Evolutionary conservation across 2,113 vertebrate genomes (phyloP), one percentile per base, ranked within the genome.

Genomic region (Cyanoderma ruficeps): DNA sequence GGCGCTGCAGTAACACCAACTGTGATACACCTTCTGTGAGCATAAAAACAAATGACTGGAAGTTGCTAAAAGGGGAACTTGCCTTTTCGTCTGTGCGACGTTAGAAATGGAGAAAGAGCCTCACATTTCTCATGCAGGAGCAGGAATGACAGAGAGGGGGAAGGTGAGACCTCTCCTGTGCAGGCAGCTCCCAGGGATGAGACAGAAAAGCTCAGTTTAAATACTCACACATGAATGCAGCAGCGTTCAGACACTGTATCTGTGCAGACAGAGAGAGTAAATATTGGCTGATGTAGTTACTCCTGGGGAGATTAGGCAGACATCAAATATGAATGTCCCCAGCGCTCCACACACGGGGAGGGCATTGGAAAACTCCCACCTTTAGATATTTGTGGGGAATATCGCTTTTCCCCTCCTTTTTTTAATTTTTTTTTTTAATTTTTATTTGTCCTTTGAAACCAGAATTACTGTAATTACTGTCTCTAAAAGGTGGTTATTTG

Each of bases 1-100:
- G 94, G 96, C 72, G 14, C 60, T 91, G 72, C 65, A 87, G 71
- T 79, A 95, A 83, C 76, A 94, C 77, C 83, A 74, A 93, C 94
- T 2, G 37, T 64, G 75, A 76, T 77, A 87, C 88, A 97, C 95
- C 94, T 97, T 86, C 83, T 25, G 44, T 68, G 87, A 96, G 94
- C 93, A 83, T 91, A 92, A 97, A 98, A 97, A 89, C 84, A 89
- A 97, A 96, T 90, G 84, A 74, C 91, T 97, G 87, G 82, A 96
- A 97, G 86, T 94, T 93, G 95, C 97, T 97, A 87, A 97, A 96
- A 96, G 84, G 91, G 19, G 77, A 97, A 83, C 33, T 9, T 57
- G 94, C 63, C 44, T 87, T 96, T 77, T 95, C 28, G 1, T 69
- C 96, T 93, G 83, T 83, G 91, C 78, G 59, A 83, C 9, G 39